phyloP scores from a whole-genome alignment of 2,888 invertebrate genomes.

The Synergus itoensis region DNA sequence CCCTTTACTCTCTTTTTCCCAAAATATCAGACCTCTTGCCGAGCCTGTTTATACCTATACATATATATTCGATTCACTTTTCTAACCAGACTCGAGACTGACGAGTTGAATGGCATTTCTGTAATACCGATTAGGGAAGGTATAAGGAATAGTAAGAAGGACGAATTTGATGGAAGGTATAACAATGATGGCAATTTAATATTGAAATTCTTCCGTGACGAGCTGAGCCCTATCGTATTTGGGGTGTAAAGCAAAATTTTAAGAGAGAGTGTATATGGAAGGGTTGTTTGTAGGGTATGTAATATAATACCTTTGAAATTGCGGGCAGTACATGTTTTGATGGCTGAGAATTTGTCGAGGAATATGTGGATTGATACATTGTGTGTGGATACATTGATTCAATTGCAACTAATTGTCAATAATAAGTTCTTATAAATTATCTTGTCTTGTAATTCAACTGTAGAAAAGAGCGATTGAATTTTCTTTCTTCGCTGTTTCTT shows the following conservation, averaged over 20 bases:
- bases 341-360: background rate
- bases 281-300: background rate
- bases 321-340: background rate
- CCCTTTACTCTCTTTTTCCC: slow-evolving; percentile 21
- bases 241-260: background rate
- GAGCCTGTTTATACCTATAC: background rate
- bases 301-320: background rate
- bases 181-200: slow-evolving; percentile 23
- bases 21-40: slow-evolving; percentile 37
- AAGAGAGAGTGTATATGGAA: background rate
- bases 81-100: background rate
- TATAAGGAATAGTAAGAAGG: background rate
- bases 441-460: too few species aligned
- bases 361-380: too few species aligned
- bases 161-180: slow-evolving; percentile 12
- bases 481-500: too few species aligned
- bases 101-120: slow-evolving; percentile 14
- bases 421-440: background rate
- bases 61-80: slow-evolving; percentile 16
- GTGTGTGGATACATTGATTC: too few species aligned
- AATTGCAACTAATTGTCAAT: background rate
- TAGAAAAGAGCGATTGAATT: too few species aligned
- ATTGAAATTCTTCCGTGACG: slow-evolving; percentile 8
- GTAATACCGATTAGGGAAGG: slow-evolving; percentile 15
- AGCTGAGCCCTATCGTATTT: background rate